Conservation (phyloP, 2,888 invertebrate species). For the Odontothrips loti region DNA sequence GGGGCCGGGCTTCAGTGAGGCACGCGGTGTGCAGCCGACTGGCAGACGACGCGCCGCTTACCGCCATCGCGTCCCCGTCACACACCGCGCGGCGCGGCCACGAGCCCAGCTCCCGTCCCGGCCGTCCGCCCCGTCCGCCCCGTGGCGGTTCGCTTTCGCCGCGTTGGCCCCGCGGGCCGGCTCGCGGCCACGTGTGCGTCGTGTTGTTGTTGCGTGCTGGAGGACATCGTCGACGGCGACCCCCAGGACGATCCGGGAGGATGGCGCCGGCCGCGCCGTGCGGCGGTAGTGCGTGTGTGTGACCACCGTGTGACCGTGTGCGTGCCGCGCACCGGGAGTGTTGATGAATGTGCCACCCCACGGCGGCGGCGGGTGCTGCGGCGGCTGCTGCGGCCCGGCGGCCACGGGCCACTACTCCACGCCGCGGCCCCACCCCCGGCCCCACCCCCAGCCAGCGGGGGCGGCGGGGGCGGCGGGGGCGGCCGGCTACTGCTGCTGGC, state of each 20-base stretch:
- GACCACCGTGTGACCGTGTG: neutral
- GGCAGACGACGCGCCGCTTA: neutral
- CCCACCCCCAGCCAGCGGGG: constrained; percentile 38
- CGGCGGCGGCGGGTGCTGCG: neutral
- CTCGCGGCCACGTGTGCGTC: neutral
- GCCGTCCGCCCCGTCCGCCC: neutral
- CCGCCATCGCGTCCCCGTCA: neutral
- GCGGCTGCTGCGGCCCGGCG: neutral
- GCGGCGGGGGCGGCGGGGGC: neutral
- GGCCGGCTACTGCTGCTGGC: neutral
- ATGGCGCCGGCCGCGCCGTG: neutral
- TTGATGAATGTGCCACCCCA: neutral
- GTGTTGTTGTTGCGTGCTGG: too few relatives aligned
- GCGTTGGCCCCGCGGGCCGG: neutral
- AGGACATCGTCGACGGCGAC: neutral
- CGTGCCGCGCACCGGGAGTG: neutral
- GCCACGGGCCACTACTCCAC: neutral
- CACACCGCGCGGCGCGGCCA: neutral
- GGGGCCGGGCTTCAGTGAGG: constrained; percentile 40
- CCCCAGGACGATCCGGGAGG: too few relatives aligned
- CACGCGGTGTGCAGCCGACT: neutral
- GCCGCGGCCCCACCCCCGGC: constrained; percentile 28
- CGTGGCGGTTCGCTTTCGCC: neutral
- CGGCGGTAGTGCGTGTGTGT: neutral
- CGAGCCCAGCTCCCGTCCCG: too few relatives aligned